Conservation (phyloP, 2,113 vertebrate species). For the Agapornis roseicollis region DNA sequence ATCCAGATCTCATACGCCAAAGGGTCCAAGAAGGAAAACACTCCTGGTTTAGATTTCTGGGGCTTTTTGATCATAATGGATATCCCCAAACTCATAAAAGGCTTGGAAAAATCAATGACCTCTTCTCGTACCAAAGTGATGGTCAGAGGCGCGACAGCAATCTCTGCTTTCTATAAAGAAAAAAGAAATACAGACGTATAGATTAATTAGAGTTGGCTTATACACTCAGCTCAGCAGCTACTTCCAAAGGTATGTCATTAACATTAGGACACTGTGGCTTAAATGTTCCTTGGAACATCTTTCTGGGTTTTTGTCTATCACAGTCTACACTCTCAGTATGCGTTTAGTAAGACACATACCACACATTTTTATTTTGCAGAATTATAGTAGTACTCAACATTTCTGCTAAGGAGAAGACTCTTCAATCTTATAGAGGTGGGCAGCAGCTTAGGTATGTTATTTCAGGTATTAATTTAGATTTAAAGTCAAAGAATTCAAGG, state of each 20-base stretch:
- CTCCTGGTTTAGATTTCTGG: slow-evolving; percentile 98
- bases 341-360: not conserved
- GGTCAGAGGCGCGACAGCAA: slow-evolving; percentile 96
- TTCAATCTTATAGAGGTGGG: not conserved
- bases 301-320: not conserved
- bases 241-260: slow-evolving; percentile 13
- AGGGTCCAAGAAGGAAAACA: slow-evolving; percentile 98
- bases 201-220: slow-evolving; percentile 49
- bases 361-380: not conserved
- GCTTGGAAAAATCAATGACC: slow-evolving; percentile 99
- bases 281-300: not conserved
- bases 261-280: not conserved
- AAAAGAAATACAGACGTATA: slow-evolving; percentile 69
- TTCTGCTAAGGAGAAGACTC: not conserved
- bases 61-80: slow-evolving; percentile 99
- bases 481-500: not conserved
- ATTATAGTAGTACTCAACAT: not conserved
- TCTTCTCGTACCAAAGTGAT: slow-evolving; percentile 98
- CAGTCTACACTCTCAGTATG: not conserved
- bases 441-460: not conserved
- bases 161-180: slow-evolving; percentile 94
- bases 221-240: slow-evolving; percentile 1
- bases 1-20: slow-evolving; percentile 99
- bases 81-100: slow-evolving; percentile 99
- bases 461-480: not conserved